Evolutionary conservation across 2,797 vertebrate genomes (phyloP).

Genomic region (Psittacula echo): DNA sequence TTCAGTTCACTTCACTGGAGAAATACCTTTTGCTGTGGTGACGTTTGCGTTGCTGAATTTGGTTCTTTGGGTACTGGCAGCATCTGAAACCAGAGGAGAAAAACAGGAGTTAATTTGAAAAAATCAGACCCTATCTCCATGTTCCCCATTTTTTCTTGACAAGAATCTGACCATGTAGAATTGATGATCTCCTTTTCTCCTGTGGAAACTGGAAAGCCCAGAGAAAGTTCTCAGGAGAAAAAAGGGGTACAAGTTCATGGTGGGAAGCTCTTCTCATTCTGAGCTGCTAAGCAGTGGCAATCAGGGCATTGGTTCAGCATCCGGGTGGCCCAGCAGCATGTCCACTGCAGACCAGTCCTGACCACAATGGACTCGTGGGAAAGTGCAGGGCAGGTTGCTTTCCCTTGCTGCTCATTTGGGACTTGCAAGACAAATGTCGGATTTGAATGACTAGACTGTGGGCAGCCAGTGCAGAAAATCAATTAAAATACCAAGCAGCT

Average conservation of each 20-base stretch:
- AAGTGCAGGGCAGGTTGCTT: neutral
- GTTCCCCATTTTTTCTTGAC: neutral
- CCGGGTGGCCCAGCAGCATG: neutral
- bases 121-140: neutral
- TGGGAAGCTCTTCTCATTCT: neutral
- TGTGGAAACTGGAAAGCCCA: neutral
- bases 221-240: neutral
- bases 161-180: neutral
- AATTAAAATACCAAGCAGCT: slow-evolving; percentile 70
- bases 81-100: neutral
- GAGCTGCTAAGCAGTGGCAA: neutral
- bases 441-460: slow-evolving; percentile 37
- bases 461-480: slow-evolving; percentile 57
- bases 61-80: neutral
- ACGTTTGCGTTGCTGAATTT: neutral
- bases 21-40: neutral
- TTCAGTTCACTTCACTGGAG: neutral
- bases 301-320: neutral
- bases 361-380: rapidly evolving
- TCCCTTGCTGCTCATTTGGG: neutral
- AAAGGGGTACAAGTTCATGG: neutral
- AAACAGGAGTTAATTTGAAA: neutral
- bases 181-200: neutral
- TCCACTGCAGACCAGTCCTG: neutral
- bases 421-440: neutral